Conservation (phyloP, 2,113 vertebrate genomes). For the Vidua chalybeata region DNA sequence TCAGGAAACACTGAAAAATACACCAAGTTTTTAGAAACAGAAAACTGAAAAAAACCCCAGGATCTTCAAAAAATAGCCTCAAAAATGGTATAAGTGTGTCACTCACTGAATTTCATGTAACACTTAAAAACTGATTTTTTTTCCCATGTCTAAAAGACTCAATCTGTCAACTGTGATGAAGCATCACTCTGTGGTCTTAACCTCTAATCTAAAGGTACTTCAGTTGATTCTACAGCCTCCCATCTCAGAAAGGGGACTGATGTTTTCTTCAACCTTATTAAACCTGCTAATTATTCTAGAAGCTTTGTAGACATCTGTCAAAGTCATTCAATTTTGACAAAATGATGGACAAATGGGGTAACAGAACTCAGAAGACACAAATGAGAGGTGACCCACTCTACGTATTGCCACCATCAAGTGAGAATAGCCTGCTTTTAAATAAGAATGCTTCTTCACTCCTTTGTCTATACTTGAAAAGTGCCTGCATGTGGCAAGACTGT, state of each 20-base stretch:
- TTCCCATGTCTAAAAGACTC: not conserved
- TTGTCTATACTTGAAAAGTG: not conserved
- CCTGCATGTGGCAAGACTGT: not conserved
- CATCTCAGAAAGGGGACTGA: not conserved
- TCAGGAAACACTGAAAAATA: not conserved
- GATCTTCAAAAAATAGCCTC: not conserved
- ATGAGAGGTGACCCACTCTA: not conserved
- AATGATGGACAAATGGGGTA: not conserved
- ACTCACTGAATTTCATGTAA: not conserved
- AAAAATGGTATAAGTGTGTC: not conserved
- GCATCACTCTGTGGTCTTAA: not conserved
- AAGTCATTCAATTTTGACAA: not conserved
- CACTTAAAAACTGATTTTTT: not conserved
- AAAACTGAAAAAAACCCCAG: fast-evolving
- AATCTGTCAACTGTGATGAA: not conserved
- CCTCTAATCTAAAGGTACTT: not conserved
- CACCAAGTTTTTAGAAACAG: not conserved
- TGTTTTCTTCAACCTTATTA: not conserved
- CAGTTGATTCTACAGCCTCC: not conserved
- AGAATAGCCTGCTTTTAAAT: not conserved
- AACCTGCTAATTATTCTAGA: not conserved
- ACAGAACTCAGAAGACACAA: not conserved
- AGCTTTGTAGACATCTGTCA: not conserved
- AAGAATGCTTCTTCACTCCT: not conserved
- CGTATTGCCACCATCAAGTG: not conserved